phyloP scores from a whole-genome alignment of 2,113 vertebrate species.

The Epinephelus cyanopodus region DNA sequence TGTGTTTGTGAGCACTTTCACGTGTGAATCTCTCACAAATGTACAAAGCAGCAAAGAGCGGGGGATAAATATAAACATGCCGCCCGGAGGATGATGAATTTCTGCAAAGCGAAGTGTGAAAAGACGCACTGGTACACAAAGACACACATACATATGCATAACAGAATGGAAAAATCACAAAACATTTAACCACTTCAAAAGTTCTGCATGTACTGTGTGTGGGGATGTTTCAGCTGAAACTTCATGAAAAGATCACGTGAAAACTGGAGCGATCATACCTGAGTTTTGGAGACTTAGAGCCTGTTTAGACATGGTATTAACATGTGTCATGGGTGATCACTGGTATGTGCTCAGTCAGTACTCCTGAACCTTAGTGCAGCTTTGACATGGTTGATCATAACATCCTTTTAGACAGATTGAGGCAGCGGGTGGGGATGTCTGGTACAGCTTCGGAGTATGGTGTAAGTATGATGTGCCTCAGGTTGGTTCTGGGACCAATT shows the following conservation, averaged over 20 bases:
- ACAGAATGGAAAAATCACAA: not conserved
- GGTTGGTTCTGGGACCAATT: no score
- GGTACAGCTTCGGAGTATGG: no score
- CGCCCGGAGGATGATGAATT: conserved; percentile 45
- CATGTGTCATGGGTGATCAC: no score
- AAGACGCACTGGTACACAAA: conserved; percentile 1
- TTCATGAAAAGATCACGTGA: not conserved
- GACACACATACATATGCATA: not conserved
- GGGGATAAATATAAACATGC: conserved; percentile 68
- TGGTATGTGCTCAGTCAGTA: no score
- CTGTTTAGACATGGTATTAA: no score
- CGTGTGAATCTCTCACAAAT: conserved; percentile 32
- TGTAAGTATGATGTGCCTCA: no score
- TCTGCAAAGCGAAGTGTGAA: conserved; percentile 34
- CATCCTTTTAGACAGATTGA: no score
- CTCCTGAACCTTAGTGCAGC: no score
- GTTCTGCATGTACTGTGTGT: not conserved
- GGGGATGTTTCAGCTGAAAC: no score
- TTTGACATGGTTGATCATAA: no score
- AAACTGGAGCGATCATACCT: not conserved
- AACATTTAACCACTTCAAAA: not conserved
- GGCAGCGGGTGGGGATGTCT: no score
- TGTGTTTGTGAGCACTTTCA: not conserved
- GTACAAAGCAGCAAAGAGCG: conserved; percentile 2
- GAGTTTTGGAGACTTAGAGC: not conserved